Evolutionary conservation across 2,113 vertebrate species (phyloP).

Genomic region (Otis tarda): DNA sequence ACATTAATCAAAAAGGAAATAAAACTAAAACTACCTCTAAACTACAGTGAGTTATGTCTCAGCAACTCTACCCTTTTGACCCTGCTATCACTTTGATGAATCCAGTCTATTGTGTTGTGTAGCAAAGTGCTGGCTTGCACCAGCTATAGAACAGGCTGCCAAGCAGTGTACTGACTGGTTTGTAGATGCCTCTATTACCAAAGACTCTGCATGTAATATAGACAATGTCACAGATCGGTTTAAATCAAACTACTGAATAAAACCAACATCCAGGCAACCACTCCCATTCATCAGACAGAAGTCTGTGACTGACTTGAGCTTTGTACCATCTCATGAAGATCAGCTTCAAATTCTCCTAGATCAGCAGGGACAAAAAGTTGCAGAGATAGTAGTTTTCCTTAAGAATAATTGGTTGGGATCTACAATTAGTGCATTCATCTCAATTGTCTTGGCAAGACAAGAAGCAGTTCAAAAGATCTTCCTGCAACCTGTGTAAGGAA

Average conservation of each 20-base stretch:
- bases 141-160: not conserved
- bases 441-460: not conserved
- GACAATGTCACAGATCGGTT: not conserved
- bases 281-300: not conserved
- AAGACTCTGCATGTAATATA: not conserved
- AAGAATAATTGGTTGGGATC: not conserved
- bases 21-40: slow-evolving; percentile 2
- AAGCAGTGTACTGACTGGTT: not conserved
- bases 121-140: not conserved
- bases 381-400: not conserved
- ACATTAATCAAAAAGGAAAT: slow-evolving; percentile 55
- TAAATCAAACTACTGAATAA: not conserved
- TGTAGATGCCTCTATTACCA: not conserved
- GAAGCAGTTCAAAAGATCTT: not conserved
- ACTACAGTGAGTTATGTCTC: not conserved
- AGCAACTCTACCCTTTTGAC: slow-evolving; percentile 22
- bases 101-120: slow-evolving; percentile 20
- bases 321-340: not conserved
- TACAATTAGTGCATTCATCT: not conserved
- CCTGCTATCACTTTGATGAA: slow-evolving; percentile 18
- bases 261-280: not conserved
- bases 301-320: not conserved
- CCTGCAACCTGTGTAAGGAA: not conserved
- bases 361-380: not conserved
- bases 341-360: not conserved